Conservation (phyloP, 2,113 vertebrate species). For the Desmodus rotundus region DNA sequence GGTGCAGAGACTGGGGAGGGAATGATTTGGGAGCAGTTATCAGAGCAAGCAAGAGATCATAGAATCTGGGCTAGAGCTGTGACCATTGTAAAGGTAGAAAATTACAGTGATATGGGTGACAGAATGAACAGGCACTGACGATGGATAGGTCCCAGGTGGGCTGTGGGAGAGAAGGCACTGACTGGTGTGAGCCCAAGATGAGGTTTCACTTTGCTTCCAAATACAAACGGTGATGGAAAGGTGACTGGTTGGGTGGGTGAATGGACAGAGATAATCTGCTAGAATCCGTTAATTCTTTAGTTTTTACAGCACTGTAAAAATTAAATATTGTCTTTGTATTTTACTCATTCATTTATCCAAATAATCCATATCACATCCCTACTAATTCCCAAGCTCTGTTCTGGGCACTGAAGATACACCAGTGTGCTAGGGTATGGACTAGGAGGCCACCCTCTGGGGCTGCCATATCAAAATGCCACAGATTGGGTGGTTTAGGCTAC, state of each 20-base stretch:
- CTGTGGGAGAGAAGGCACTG: not conserved
- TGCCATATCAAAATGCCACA: rapidly evolving
- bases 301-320: not conserved
- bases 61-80: not conserved
- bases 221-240: not conserved
- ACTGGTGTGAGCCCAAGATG: not conserved
- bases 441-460: not conserved
- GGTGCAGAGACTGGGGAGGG: not conserved
- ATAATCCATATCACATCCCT: not conserved
- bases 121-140: not conserved
- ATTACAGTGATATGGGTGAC: not conserved
- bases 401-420: not conserved
- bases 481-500: not conserved
- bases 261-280: not conserved
- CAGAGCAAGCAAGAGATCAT: not conserved
- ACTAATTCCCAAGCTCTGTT: not conserved
- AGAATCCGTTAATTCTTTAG: not conserved
- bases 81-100: not conserved
- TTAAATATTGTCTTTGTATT: not conserved
- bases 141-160: not conserved
- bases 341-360: not conserved
- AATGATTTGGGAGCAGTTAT: not conserved
- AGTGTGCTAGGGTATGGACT: not conserved
- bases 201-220: not conserved
- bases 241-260: not conserved